These are phyloP conservation scores for Alexandromys fortis DNA, from an alignment of 2,113 vertebrate genomes.

Conservation along the genomic window DNA sequence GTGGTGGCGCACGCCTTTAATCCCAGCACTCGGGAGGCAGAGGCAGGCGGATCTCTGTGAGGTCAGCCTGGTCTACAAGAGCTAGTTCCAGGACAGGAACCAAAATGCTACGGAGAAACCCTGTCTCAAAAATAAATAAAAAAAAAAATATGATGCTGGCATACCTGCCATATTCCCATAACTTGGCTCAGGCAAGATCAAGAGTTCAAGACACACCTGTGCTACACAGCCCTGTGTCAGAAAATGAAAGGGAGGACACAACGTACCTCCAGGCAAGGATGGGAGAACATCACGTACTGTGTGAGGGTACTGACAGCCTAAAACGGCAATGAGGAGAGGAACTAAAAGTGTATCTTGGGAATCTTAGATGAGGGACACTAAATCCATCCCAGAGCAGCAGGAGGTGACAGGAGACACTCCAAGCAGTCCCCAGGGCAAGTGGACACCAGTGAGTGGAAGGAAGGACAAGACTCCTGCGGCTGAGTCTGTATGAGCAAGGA, in stretches of 20 bases:
- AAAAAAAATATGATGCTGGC: neutral
- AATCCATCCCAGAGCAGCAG: neutral
- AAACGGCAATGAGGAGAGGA: neutral
- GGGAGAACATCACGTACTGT: accelerated
- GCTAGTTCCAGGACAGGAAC: too few relatives aligned
- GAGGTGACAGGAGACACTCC: neutral
- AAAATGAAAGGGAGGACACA: neutral
- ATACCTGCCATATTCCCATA: neutral
- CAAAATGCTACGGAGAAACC: too few relatives aligned
- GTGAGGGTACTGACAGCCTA: neutral
- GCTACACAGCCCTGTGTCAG: neutral
- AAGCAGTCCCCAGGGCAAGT: neutral
- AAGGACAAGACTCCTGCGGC: neutral
- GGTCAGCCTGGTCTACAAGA: too few relatives aligned
- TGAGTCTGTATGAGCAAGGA: neutral
- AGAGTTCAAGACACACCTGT: neutral
- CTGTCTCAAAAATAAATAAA: too few relatives aligned
- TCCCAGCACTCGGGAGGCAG: too few relatives aligned
- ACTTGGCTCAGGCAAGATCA: neutral
- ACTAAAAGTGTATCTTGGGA: neutral
- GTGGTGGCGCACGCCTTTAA: too few relatives aligned
- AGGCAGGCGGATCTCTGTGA: too few relatives aligned
- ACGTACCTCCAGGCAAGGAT: too few relatives aligned
- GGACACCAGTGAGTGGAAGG: neutral
- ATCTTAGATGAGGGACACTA: neutral